Conservation (phyloP, 2,888 invertebrate species). For the Apamea epomidion region DNA sequence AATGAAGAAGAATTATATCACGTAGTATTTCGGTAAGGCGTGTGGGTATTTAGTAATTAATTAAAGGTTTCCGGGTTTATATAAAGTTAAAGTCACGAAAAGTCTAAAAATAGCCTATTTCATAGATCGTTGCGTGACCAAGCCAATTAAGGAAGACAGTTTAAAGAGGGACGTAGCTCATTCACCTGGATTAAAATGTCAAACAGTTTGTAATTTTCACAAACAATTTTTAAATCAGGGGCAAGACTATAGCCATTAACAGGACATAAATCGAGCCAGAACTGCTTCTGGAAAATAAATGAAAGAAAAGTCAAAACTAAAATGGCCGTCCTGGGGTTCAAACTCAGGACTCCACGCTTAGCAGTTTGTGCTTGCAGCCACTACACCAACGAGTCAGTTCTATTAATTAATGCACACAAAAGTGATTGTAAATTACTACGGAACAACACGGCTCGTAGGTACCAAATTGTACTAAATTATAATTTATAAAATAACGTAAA, state of each 20-base stretch:
- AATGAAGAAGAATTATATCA: not conserved
- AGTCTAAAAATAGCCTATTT: conserved; percentile 6
- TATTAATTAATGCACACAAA: conserved; percentile 75
- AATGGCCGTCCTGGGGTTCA: too few species aligned
- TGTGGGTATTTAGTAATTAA: not conserved
- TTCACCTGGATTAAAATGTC: conserved; percentile 14
- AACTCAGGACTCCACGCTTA: not conserved
- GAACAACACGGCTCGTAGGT: conserved; percentile 38
- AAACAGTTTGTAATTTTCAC: not conserved
- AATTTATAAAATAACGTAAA: conserved; percentile 72
- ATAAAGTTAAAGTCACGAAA: not conserved
- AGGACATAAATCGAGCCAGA: too few species aligned
- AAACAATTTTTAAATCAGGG: not conserved
- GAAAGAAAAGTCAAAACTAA: too few species aligned
- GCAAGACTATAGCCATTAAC: too few species aligned
- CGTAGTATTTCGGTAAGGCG: not conserved
- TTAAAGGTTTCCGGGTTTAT: not conserved
- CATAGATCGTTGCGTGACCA: conserved; percentile 29
- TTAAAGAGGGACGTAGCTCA: conserved; percentile 8
- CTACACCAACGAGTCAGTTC: conserved; percentile 51
- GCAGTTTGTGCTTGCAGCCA: conserved; percentile 23
- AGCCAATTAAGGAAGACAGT: conserved; percentile 11
- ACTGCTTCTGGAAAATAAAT: too few species aligned
- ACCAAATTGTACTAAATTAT: conserved; percentile 69
- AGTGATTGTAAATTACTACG: conserved; percentile 60